Evolutionary conservation across 2,888 invertebrate genomes (phyloP).

Genomic region (Catotricha subobsoleta): DNA sequence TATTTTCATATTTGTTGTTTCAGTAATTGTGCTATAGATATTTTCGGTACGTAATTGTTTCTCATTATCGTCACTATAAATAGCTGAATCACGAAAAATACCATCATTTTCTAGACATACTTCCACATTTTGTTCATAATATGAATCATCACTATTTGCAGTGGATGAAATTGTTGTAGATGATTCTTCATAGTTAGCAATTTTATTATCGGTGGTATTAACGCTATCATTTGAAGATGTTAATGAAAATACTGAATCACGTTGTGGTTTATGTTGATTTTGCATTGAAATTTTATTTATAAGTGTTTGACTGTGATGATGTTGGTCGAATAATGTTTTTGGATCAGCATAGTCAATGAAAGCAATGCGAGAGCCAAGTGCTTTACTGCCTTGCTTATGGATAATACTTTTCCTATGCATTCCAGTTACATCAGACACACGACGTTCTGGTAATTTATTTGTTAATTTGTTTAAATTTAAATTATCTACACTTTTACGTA

Average conservation of each 20-base stretch:
- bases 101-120: constrained; percentile 44
- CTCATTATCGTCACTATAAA: constrained; percentile 48
- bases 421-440: constrained; percentile 26
- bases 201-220: constrained; percentile 8
- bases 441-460: constrained; percentile 22
- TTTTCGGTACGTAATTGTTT: background rate
- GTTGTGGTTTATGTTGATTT: constrained; percentile 14
- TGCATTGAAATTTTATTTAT: constrained; percentile 16
- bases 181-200: background rate
- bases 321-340: constrained; percentile 39
- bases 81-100: constrained; percentile 62
- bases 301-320: constrained; percentile 15
- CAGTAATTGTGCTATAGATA: constrained; percentile 9
- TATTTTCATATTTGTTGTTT: constrained; percentile 3
- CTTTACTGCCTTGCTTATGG: constrained; percentile 63
- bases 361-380: constrained; percentile 73
- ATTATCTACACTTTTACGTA: constrained; percentile 20
- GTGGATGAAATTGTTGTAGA: background rate
- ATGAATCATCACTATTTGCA: constrained; percentile 36
- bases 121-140: constrained; percentile 58
- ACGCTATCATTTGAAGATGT: constrained; percentile 29
- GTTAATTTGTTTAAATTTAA: constrained; percentile 18
- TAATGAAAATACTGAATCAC: constrained; percentile 28
- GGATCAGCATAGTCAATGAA: constrained; percentile 76
- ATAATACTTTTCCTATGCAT: constrained; percentile 30